Percentiles rank a stretch among this genome's conserved stretches.
phyloP scores from a whole-genome alignment of 2,888 invertebrate species.

The Stenoptilia bipunctidactyla region DNA sequence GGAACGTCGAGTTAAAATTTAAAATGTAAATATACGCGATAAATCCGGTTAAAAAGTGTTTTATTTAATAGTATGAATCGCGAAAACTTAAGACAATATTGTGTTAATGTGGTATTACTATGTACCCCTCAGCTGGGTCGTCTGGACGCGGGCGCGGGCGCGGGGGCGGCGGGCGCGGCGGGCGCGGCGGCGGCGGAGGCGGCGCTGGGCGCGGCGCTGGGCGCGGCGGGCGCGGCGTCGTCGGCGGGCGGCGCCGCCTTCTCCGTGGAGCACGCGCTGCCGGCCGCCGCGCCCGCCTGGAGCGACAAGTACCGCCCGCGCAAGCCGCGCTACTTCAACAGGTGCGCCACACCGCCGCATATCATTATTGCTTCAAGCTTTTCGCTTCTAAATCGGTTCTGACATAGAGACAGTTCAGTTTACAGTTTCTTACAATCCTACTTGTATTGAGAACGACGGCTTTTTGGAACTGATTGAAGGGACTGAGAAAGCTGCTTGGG shows the following conservation, averaged over 20 bases:
- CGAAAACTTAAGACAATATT: too few species aligned
- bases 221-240: constrained; percentile 78
- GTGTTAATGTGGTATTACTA: too few species aligned
- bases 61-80: too few species aligned
- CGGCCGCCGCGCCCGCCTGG: constrained; percentile 91
- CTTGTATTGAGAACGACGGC: neutral
- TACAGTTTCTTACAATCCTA: neutral
- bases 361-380: neutral
- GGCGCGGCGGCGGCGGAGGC: constrained; percentile 16
- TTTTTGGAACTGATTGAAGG: neutral
- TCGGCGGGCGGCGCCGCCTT: constrained; percentile 84
- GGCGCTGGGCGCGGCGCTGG: constrained; percentile 62
- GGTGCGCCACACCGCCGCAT: constrained; percentile 22
- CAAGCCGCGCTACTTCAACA: constrained; percentile 98
- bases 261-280: constrained; percentile 89
- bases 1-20: too few species aligned
- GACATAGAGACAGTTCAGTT: too few species aligned
- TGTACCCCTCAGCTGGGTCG: too few species aligned
- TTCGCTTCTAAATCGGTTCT: too few species aligned
- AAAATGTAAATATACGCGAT: too few species aligned
- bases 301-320: constrained; percentile 98
- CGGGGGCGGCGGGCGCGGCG: constrained; percentile 8
- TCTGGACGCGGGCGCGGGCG: too few species aligned
- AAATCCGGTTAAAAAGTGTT: too few species aligned
- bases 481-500: neutral